phyloP scores from a whole-genome alignment of 2,113 vertebrate genomes.

The Cynoglossus semilaevis region DNA sequence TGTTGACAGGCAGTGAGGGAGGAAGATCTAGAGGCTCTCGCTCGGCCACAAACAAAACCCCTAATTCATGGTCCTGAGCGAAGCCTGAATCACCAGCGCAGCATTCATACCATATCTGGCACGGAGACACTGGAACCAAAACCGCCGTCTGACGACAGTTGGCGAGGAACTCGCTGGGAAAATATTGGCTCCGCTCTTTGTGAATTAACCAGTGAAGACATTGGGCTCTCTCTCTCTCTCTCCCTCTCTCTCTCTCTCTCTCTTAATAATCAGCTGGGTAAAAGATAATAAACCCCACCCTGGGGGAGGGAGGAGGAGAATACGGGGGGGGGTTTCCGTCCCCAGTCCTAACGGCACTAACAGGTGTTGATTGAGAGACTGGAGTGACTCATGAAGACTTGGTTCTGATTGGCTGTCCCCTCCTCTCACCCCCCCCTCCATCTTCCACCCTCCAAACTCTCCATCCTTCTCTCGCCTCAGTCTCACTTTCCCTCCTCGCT shows the following conservation, averaged over 20 bases:
- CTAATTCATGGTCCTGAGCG: neutral
- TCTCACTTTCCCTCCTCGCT: constrained; percentile 4
- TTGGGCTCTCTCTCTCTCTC: constrained; percentile 18
- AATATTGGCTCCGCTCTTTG: constrained; percentile 44
- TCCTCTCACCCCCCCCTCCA: constrained; percentile 15
- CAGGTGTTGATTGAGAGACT: constrained; percentile 35
- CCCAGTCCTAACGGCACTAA: constrained; percentile 34
- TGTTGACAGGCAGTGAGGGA: neutral
- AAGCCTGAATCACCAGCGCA: neutral
- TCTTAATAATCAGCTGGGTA: constrained; percentile 25
- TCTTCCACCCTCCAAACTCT: neutral
- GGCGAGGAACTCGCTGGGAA: constrained; percentile 43
- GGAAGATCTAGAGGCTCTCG: neutral
- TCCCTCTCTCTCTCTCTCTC: constrained; percentile 12
- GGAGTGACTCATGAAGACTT: constrained; percentile 47
- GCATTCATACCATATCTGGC: constrained; percentile 24
- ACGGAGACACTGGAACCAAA: neutral
- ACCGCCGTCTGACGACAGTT: neutral
- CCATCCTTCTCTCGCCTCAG: neutral
- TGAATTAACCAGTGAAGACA: constrained; percentile 41
- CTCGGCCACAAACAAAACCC: neutral
- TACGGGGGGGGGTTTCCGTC: constrained; percentile 30
- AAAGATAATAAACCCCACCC: constrained; percentile 57
- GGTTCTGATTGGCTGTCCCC: constrained; percentile 33
- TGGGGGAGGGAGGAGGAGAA: constrained; percentile 42